These are phyloP conservation scores for Rhincodon typus DNA, from an alignment of 2,797 vertebrate genomes.

Conservation along the genomic window DNA sequence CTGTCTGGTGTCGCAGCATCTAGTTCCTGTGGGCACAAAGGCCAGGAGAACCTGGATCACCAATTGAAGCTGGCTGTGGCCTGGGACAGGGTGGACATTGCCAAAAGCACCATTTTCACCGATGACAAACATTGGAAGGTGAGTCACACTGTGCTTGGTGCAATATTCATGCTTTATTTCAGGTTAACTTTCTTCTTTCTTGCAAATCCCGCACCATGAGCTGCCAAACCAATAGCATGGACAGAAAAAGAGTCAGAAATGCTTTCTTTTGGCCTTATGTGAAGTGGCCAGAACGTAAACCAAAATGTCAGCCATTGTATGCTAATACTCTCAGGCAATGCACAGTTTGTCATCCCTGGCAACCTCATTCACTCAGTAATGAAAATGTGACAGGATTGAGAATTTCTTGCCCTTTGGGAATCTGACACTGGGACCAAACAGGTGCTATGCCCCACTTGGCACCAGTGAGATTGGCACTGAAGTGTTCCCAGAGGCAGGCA, in stretches of 20 bases:
- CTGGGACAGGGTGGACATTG: conserved; percentile 93
- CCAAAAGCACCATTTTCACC: conserved; percentile 83
- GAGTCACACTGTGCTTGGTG: background rate
- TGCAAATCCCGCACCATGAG: background rate
- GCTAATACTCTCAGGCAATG: background rate
- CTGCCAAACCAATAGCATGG: background rate
- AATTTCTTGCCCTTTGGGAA: background rate
- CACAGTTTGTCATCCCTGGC: background rate
- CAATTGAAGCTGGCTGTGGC: conserved; percentile 88
- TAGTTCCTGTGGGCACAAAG: conserved; percentile 58
- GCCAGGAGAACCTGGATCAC: conserved; percentile 67
- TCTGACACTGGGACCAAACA: background rate
- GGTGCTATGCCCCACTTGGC: too few relatives aligned
- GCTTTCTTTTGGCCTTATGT: background rate
- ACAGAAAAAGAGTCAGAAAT: background rate
- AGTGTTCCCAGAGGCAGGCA: background rate
- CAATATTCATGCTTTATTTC: background rate
- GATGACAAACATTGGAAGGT: conserved; percentile 89
- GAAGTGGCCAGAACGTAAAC: background rate
- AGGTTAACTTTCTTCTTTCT: background rate
- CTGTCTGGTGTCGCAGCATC: conserved; percentile 63
- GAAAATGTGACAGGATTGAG: background rate
- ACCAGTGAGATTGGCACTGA: background rate
- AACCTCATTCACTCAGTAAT: background rate
- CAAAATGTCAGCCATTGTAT: background rate